Evolutionary conservation across 2,888 invertebrate species (phyloP), one percentile per base, ranked within the genome.

Genomic region (Agrilus biguttatus): DNA sequence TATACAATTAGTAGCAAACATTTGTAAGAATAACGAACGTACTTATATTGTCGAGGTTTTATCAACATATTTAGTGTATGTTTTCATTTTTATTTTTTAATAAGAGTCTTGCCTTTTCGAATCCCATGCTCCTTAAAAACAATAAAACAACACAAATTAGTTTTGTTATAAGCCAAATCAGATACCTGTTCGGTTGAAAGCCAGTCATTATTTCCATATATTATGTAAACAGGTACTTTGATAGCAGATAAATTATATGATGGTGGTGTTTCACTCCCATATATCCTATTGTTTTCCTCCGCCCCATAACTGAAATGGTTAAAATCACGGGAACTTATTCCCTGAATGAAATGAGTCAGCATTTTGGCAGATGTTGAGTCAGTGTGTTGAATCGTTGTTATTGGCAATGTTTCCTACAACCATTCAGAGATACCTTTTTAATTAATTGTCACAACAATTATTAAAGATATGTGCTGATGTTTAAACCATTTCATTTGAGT

Each of bases 151-250:
- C 4, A 17, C 17, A 17, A 17, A 17, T 17, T 3, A 17, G 2
- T 17, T 17, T 17, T 17, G 17, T 2, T 17, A 17, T 17, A 3
- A 17, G 17, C 17, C 37, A 43, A 36, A 12, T 36, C 19, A 58
- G 64, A 60, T 65, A 76, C 77, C 53, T 62, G 55, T 60, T 70
- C 71, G 23, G 70, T 70, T 21, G 76, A 74, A 5, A 80, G 60
- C 58, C 71, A 72, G 55, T 82, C 82, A 51, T 77, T 77, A 46
- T 71, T 70, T 7, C 78, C 78, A 47, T 78, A 77, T 39, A 78
- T 69, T 14, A 81, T 52, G 2, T 70, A 65, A 3, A 77, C 71
- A 0, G 81, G 80, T 33, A 75, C 69, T 51, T 63, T 68, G 1
- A 79, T 72, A 45, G 72, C 74, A 7, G 69, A 65, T 19, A 81